phyloP scores from a whole-genome alignment of 2,113 vertebrate genomes.

The Donacobius atricapilla region DNA sequence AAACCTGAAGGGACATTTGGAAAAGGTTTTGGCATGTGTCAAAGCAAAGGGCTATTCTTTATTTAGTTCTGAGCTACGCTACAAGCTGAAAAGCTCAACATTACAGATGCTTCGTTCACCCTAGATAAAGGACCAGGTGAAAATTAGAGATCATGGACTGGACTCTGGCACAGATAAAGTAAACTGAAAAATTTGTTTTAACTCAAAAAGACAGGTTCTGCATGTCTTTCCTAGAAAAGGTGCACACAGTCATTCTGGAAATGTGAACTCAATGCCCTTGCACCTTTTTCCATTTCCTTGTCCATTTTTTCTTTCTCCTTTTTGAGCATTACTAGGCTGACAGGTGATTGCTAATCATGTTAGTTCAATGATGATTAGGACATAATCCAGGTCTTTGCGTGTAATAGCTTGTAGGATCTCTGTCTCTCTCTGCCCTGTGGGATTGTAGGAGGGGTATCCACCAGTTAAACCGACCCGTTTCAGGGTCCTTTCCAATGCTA shows the following conservation, averaged over 20 bases:
- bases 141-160: not conserved
- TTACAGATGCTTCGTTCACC: not conserved
- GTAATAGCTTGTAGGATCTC: not conserved
- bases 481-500: not conserved
- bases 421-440: not conserved
- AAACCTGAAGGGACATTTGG: conserved; percentile 78
- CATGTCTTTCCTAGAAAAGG: not conserved
- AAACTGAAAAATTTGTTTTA: not conserved
- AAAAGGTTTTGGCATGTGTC: not conserved
- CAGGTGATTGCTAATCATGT: not conserved
- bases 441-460: not conserved
- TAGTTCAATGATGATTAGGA: not conserved
- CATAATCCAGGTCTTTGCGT: not conserved
- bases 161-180: not conserved
- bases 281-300: not conserved
- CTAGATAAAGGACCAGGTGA: not conserved
- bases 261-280: not conserved
- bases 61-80: not conserved
- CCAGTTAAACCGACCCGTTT: not conserved
- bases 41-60: not conserved
- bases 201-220: not conserved
- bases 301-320: not conserved
- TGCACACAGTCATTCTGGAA: not conserved
- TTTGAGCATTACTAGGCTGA: not conserved
- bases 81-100: not conserved